phyloP scores from a whole-genome alignment of 2,113 vertebrate species.

The Zapornia atra region DNA sequence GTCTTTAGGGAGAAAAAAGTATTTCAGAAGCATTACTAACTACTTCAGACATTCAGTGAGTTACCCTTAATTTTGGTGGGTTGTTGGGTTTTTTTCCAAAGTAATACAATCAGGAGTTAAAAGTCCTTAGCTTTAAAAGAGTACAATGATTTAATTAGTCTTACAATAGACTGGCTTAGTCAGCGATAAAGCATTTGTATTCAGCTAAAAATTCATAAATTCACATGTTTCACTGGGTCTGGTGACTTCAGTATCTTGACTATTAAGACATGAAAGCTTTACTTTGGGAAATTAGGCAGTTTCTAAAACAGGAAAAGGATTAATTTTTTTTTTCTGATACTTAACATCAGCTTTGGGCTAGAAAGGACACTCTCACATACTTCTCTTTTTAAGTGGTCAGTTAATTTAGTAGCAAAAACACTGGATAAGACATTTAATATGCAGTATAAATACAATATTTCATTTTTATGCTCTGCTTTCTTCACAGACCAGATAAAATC shows the following conservation, averaged over 20 bases:
- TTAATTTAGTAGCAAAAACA: neutral
- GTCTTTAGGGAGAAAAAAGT: neutral
- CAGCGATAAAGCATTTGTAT: slow-evolving; percentile 39
- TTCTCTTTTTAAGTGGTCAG: neutral
- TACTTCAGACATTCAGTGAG: neutral
- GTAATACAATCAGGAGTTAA: neutral
- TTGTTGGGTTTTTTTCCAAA: neutral
- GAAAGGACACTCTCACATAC: neutral
- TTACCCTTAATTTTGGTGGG: neutral
- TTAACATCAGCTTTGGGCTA: neutral
- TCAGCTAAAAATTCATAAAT: slow-evolving; percentile 36
- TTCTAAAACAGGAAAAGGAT: neutral
- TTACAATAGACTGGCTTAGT: slow-evolving; percentile 26
- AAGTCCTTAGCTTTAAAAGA: slow-evolving; percentile 4
- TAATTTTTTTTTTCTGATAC: neutral
- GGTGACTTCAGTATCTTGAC: neutral
- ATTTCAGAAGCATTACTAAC: neutral
- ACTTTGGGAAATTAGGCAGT: neutral
- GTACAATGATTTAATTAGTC: slow-evolving; percentile 37
- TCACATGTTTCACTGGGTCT: neutral
- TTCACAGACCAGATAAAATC: neutral
- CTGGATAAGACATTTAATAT: neutral
- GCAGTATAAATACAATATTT: neutral
- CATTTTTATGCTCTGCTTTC: neutral
- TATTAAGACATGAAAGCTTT: neutral